phyloP scores from a whole-genome alignment of 1,140 invertebrate species.

The Drosophila varians region DNA sequence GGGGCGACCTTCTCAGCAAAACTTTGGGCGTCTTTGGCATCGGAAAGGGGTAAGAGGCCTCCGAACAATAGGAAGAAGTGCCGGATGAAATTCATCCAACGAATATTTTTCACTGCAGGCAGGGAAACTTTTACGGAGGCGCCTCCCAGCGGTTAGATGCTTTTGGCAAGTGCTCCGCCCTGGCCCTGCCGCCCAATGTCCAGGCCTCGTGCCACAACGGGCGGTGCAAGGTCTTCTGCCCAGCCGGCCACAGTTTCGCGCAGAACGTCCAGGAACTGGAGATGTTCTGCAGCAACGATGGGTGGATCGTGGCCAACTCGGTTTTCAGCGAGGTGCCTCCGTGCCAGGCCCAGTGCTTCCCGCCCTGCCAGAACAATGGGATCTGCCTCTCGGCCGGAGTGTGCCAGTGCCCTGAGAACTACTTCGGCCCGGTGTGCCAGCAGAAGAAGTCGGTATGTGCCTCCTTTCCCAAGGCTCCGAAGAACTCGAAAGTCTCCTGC shows the following conservation, averaged over 20 bases:
- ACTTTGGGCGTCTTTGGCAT: slow-evolving; percentile 47
- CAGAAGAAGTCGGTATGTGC: slow-evolving; percentile 89
- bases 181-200: slow-evolving; percentile 61
- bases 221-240: slow-evolving; percentile 85
- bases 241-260: slow-evolving; percentile 86
- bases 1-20: slow-evolving; percentile 39
- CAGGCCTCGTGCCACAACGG: slow-evolving; percentile 50
- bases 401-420: slow-evolving; percentile 90
- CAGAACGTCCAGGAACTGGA: slow-evolving; percentile 85
- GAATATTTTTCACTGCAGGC: slow-evolving; percentile 5
- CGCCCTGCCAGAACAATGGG: slow-evolving; percentile 91
- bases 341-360: slow-evolving; percentile 89
- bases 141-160: slow-evolving; percentile 27
- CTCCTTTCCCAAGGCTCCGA: slow-evolving; percentile 86
- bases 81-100: not conserved
- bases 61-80: not conserved
- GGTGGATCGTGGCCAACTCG: slow-evolving; percentile 85
- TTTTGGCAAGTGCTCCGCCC: slow-evolving; percentile 50
- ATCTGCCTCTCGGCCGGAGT: slow-evolving; percentile 89
- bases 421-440: slow-evolving; percentile 90
- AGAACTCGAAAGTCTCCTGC: slow-evolving; percentile 87
- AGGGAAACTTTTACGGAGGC: slow-evolving; percentile 57
- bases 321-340: slow-evolving; percentile 85
- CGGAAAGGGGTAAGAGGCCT: slow-evolving; percentile 59
- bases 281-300: slow-evolving; percentile 85